Conservation (phyloP, 2,797 vertebrate genomes). For the Platalea minor region DNA sequence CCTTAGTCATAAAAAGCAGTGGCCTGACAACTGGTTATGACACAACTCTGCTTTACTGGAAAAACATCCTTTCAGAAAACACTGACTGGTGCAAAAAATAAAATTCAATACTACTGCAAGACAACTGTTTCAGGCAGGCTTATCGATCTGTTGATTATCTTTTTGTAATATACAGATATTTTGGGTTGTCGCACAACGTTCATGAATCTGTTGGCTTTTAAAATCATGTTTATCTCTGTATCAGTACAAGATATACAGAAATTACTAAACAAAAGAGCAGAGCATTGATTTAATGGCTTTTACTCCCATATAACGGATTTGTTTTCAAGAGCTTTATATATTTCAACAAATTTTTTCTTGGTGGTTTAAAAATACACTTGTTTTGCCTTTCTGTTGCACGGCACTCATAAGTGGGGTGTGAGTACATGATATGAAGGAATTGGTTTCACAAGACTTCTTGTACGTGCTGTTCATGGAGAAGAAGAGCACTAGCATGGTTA, state of each 20-base stretch:
- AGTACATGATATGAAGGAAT: not conserved
- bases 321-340: not conserved
- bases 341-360: not conserved
- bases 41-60: not conserved
- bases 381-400: not conserved
- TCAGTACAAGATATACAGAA: not conserved
- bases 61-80: not conserved
- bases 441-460: not conserved
- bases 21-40: not conserved
- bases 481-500: not conserved
- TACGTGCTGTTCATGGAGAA: rapidly evolving
- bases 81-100: not conserved
- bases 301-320: not conserved
- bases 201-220: not conserved
- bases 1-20: not conserved
- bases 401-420: not conserved
- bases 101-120: not conserved
- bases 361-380: not conserved
- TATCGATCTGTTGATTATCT: constrained; percentile 37
- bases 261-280: not conserved
- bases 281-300: constrained; percentile 13
- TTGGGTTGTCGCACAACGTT: not conserved
- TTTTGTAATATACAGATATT: not conserved
- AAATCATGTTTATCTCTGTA: not conserved
- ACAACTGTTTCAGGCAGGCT: not conserved